A percentile compares a stretch with the other conserved stretches of the same genome.
Evolutionary conservation across 2,888 invertebrate genomes (phyloP).

Genomic region (Chelonus formosanus): DNA sequence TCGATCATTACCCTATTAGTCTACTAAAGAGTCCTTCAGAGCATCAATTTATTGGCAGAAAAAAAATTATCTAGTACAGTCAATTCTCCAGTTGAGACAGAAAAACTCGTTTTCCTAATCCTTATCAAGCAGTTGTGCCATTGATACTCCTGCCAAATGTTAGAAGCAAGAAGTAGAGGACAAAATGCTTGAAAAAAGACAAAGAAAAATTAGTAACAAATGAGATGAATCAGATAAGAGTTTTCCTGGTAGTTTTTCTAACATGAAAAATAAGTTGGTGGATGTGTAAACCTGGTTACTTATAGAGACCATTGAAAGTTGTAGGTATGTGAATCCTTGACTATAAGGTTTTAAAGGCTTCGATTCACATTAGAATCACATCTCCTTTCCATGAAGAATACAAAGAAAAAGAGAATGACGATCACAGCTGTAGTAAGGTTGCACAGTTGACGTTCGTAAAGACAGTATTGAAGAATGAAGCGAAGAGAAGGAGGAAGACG

Average conservation of each 20-base stretch:
- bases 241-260: constrained; percentile 54
- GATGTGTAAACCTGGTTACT: constrained; percentile 64
- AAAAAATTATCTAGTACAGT: no score
- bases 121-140: constrained; percentile 45
- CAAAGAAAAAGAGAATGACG: background rate
- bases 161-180: constrained; percentile 2
- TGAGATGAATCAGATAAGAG: constrained; percentile 28
- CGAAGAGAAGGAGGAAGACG: constrained; percentile 37
- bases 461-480: constrained; percentile 36
- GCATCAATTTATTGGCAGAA: no score
- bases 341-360: constrained; percentile 63
- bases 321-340: constrained; percentile 56
- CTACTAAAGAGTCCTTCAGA: no score
- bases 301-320: constrained; percentile 64
- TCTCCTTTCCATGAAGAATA: constrained; percentile 53
- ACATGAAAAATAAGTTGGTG: constrained; percentile 62
- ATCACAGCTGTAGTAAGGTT: background rate
- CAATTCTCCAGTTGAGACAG: no score
- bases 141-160: constrained; percentile 45
- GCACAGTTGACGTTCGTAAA: constrained; percentile 28
- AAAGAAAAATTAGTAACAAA: constrained; percentile 16
- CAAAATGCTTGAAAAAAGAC: background rate
- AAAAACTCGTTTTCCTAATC: constrained; percentile 55
- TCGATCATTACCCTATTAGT: no score
- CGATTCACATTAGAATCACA: constrained; percentile 59